phyloP scores from a whole-genome alignment of 2,113 vertebrate genomes.

The Apaloderma vittatum region DNA sequence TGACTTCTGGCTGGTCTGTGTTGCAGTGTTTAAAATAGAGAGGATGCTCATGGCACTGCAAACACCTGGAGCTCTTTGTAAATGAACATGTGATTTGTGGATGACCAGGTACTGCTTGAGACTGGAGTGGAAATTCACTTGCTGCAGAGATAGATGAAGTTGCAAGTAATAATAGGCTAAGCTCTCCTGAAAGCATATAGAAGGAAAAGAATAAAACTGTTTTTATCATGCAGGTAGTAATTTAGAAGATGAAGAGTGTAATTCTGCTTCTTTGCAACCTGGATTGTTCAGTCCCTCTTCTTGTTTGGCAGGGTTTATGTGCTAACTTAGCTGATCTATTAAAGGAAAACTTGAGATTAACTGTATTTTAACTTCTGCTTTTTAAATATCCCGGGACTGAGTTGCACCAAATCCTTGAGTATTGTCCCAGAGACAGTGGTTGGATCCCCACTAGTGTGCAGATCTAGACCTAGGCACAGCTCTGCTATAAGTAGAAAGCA shows the following conservation, averaged over 20 bases:
- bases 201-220: not conserved
- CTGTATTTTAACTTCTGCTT: not conserved
- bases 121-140: not conserved
- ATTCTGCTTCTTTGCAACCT: slow-evolving; percentile 59
- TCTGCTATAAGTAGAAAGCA: not conserved
- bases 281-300: not conserved
- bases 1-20: slow-evolving; percentile 28
- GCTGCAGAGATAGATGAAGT: not conserved
- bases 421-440: not conserved
- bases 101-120: not conserved
- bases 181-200: not conserved
- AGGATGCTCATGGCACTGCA: not conserved
- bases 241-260: slow-evolving; percentile 36
- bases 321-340: not conserved
- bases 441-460: not conserved
- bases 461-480: not conserved
- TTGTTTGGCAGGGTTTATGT: not conserved
- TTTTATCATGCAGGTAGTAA: slow-evolving; percentile 16
- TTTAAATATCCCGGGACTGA: not conserved
- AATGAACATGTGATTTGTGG: not conserved
- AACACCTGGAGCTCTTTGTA: not conserved
- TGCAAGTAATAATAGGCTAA: not conserved
- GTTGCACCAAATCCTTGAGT: not conserved
- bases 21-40: slow-evolving; percentile 43
- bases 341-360: not conserved